A percentile compares a stretch with the other conserved stretches of the same genome.
phyloP scores from a whole-genome alignment of 64 coral and sea anemone genomes.

The Stichodactyla helianthus region DNA sequence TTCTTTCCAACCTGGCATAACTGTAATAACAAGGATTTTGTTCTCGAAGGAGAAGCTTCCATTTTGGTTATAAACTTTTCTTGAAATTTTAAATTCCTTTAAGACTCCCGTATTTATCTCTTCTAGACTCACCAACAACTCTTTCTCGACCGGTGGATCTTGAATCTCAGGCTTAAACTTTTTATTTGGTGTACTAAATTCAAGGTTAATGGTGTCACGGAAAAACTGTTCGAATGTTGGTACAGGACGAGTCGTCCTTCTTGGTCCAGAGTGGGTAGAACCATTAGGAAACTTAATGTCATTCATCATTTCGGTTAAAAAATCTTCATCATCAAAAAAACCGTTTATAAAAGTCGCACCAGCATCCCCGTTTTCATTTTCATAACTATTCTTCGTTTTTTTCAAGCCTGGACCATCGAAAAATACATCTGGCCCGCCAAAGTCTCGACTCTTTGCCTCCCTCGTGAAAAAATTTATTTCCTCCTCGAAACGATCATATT shows the following conservation, averaged over 20 bases:
- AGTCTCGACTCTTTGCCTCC: background rate
- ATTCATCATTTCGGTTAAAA: background rate
- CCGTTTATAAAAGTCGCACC: background rate
- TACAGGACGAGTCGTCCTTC: background rate
- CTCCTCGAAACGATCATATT: constrained; percentile 4
- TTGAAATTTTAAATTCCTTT: constrained; percentile 64
- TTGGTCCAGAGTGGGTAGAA: background rate
- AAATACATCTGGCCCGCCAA: background rate
- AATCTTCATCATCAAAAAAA: background rate
- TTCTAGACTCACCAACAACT: constrained; percentile 65
- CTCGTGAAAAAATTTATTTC: background rate
- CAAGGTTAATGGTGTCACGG: background rate
- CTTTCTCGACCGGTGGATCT: constrained; percentile 66
- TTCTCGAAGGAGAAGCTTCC: constrained; percentile 39
- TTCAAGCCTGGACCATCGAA: background rate
- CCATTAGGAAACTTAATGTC: background rate
- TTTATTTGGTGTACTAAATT: background rate
- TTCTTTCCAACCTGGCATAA: constrained; percentile 93
- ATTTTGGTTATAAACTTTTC: constrained; percentile 38
- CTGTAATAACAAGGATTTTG: constrained; percentile 69
- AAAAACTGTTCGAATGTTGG: background rate
- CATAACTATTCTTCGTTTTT: background rate
- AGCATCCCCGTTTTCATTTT: background rate
- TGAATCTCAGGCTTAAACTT: background rate
- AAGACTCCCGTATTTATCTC: constrained; percentile 67